Evolutionary conservation across 2,113 vertebrate genomes (phyloP).

Genomic region (Chlorodrepanis virens): DNA sequence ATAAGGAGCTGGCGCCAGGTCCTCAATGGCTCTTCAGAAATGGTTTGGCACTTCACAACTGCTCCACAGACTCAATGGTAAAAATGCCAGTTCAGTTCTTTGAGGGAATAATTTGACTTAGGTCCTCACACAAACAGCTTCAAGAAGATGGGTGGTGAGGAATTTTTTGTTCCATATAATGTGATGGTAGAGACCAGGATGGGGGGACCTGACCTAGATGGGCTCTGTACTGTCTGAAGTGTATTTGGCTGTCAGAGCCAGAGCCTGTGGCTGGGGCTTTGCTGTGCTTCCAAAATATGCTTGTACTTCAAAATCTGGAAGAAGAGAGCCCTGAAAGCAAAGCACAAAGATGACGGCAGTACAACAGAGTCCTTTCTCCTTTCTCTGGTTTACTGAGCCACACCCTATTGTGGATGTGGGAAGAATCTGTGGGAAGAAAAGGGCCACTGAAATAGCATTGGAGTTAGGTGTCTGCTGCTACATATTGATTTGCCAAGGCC

Average conservation of each 20-base stretch:
- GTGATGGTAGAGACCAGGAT: rapidly evolving
- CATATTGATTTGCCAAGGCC: background rate
- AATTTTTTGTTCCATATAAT: background rate
- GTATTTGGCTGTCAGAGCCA: background rate
- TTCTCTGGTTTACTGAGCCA: background rate
- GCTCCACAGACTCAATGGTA: background rate
- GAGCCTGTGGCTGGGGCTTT: background rate
- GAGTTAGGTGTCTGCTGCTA: background rate
- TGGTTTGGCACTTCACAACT: background rate
- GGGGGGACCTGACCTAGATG: no score
- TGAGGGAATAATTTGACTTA: background rate
- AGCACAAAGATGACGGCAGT: background rate
- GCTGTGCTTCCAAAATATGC: background rate
- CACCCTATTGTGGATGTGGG: background rate
- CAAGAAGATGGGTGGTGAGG: background rate
- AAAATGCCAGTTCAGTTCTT: background rate
- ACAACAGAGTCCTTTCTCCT: background rate
- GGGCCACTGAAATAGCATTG: background rate
- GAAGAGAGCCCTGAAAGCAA: background rate
- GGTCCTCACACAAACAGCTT: background rate
- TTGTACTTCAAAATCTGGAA: background rate
- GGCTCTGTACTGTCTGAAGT: background rate
- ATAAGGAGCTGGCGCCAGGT: constrained; percentile 7
- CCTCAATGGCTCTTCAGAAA: background rate
- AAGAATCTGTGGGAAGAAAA: background rate